Conservation (phyloP, 2,113 vertebrate species). For the Dromiciops gliroides region DNA sequence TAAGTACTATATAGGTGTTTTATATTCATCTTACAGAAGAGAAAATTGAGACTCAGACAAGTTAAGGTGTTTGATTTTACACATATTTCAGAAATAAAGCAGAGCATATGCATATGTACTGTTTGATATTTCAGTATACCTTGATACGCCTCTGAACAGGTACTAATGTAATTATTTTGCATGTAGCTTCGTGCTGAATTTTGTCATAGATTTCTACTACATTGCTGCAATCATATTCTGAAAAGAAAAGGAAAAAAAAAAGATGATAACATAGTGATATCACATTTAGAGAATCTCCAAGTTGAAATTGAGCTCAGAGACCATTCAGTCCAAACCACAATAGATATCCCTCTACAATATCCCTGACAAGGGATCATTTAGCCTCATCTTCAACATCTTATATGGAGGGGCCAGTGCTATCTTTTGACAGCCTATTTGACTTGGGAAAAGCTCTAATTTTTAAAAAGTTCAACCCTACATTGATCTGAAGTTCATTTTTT, state of each 20-base stretch:
- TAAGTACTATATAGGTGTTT: background rate
- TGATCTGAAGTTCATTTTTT: background rate
- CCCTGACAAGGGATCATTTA: background rate
- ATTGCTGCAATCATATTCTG: background rate
- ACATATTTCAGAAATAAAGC: background rate
- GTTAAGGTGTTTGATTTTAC: background rate
- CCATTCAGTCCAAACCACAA: background rate
- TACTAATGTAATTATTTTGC: background rate
- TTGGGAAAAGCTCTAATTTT: background rate
- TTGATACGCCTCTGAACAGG: background rate
- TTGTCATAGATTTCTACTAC: background rate
- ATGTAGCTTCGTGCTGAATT: background rate
- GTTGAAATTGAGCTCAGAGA: background rate
- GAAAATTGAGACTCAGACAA: background rate
- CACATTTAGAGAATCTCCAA: background rate
- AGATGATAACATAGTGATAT: background rate
- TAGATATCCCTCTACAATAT: background rate
- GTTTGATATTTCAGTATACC: background rate
- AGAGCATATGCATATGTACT: background rate
- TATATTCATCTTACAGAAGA: background rate
- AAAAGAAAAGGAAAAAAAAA: background rate
- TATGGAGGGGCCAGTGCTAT: background rate
- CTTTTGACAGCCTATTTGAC: background rate
- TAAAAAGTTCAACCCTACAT: background rate
- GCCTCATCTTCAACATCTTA: background rate